A percentile compares a stretch with the other conserved stretches of the same genome.
Evolutionary conservation across 2,113 vertebrate species (phyloP).

Genomic region (Saimiri boliviensis): DNA sequence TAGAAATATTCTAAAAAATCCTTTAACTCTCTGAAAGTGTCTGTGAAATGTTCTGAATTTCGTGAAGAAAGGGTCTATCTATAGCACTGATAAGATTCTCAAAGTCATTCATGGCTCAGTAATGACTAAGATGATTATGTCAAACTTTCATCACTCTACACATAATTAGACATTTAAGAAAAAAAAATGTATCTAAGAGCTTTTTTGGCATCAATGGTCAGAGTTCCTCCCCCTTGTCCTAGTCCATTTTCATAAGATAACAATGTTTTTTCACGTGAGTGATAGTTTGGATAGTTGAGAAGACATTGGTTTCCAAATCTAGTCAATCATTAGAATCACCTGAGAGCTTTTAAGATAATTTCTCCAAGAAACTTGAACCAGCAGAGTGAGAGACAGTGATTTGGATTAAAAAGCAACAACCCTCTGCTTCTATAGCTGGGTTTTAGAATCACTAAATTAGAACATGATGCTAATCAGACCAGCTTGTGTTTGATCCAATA

Average conservation of each 20-base stretch:
- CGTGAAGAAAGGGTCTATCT: background rate
- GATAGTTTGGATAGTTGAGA: background rate
- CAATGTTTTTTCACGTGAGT: background rate
- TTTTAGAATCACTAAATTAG: constrained; percentile 26
- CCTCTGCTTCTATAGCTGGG: background rate
- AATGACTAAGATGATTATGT: background rate
- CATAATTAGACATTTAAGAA: background rate
- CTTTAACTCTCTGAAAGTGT: background rate
- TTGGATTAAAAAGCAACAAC: background rate
- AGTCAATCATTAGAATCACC: background rate
- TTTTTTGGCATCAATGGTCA: background rate
- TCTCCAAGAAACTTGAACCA: background rate
- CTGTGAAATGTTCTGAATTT: background rate
- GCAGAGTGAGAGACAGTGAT: background rate
- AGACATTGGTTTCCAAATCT: background rate
- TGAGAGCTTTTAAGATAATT: background rate
- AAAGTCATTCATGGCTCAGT: background rate
- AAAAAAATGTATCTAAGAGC: background rate
- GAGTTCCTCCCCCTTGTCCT: background rate
- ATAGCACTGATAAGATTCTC: background rate
- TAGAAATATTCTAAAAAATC: background rate
- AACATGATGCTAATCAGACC: background rate
- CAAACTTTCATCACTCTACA: background rate
- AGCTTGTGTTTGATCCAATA: background rate
- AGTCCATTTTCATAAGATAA: background rate